These are phyloP conservation scores for Thymelicus sylvestris DNA, from an alignment of 2,888 invertebrate genomes.

Conservation along the genomic window DNA sequence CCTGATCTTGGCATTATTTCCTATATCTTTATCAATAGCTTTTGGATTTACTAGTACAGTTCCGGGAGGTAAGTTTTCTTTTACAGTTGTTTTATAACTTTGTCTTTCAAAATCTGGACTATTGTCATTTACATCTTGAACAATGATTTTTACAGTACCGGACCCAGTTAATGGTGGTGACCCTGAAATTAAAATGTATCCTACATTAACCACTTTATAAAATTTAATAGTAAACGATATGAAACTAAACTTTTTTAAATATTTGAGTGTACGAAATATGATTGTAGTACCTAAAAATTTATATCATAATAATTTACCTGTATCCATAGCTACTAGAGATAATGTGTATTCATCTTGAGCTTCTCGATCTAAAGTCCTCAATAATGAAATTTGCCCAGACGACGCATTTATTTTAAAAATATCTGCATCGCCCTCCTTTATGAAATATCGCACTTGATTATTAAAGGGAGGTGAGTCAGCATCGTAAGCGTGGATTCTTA, in stretches of 20 bases:
- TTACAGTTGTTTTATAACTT: conserved; percentile 90
- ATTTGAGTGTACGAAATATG: no score
- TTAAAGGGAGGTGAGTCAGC: conserved; percentile 96
- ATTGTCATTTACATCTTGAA: conserved; percentile 98
- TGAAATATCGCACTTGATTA: conserved; percentile 95
- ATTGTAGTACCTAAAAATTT: no score
- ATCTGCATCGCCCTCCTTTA: conserved; percentile 96
- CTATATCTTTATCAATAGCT: conserved; percentile 93
- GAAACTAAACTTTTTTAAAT: no score
- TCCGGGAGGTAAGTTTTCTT: conserved; percentile 92
- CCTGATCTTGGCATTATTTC: conserved; percentile 93
- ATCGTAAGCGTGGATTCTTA: conserved; percentile 94
- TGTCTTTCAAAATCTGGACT: conserved; percentile 94
- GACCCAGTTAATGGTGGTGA: conserved; percentile 96
- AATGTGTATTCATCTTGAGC: conserved; percentile 92
- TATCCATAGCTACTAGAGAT: conserved; percentile 96
- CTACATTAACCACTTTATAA: not conserved
- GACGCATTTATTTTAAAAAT: conserved; percentile 96
- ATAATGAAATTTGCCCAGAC: conserved; percentile 94
- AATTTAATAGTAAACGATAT: no score
- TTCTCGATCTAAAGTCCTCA: conserved; percentile 93
- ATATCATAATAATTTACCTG: conserved; percentile 86
- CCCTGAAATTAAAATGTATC: conserved; percentile 83
- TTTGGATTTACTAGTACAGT: conserved; percentile 90
- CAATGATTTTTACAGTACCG: conserved; percentile 94